Evolutionary conservation across 23 tunicate genomes (phyloP).

Genomic region (Ascidia mentula): DNA sequence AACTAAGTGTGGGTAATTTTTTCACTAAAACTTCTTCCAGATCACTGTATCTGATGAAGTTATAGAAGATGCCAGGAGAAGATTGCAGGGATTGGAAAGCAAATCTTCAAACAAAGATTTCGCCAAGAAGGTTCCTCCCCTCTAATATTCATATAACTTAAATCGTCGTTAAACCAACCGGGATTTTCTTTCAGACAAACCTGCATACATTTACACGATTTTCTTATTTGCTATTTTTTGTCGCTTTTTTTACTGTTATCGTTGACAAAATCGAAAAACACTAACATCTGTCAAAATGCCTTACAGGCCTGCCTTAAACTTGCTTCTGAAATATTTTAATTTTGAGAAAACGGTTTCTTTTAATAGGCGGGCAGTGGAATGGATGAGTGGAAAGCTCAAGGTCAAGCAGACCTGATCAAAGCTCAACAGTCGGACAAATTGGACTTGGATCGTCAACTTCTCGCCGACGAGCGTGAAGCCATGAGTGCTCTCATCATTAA

Average conservation of each 20-base stretch:
- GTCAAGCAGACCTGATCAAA: conserved; percentile 58
- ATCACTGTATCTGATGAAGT: conserved; percentile 87
- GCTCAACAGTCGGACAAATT: conserved; percentile 53
- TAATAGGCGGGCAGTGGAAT: conserved; percentile 17
- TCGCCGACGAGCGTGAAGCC: conserved; percentile 63
- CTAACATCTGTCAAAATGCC: too few species aligned
- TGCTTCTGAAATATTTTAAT: too few species aligned
- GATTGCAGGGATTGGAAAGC: conserved; percentile 63
- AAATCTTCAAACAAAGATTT: conserved; percentile 35
- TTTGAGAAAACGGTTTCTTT: too few species aligned
- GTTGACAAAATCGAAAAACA: not conserved
- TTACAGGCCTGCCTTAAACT: too few species aligned
- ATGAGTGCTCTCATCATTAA: conserved; percentile 49
- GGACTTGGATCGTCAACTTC: conserved; percentile 54
- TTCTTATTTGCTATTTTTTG: too few species aligned
- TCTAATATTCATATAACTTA: too few species aligned
- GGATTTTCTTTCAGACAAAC: too few species aligned
- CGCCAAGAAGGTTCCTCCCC: conserved; percentile 19
- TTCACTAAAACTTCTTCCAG: too few species aligned
- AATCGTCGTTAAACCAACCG: too few species aligned
- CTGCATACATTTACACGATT: too few species aligned
- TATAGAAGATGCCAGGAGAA: conserved; percentile 61
- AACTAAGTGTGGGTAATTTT: too few species aligned
- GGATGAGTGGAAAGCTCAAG: conserved; percentile 75
- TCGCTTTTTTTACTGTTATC: too few species aligned